phyloP scores from a whole-genome alignment of 2,113 vertebrate species.

The Polypterus bichir region DNA sequence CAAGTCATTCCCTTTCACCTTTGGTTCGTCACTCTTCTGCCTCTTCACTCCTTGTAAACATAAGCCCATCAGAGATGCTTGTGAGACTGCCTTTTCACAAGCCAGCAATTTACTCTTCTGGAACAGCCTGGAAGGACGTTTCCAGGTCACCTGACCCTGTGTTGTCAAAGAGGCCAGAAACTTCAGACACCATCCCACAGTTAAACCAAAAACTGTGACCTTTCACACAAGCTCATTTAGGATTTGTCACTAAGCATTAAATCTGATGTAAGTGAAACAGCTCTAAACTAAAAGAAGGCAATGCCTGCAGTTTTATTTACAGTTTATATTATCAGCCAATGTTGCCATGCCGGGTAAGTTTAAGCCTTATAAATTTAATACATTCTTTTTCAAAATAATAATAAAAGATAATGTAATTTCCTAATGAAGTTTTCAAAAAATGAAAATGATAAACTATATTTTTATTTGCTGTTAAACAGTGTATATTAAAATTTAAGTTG shows the following conservation, averaged over 20 bases:
- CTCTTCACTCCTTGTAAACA: conserved; percentile 24
- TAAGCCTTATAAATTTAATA: too few relatives aligned
- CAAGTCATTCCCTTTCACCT: conserved; percentile 37
- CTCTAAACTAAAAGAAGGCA: conserved; percentile 2
- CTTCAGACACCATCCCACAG: neutral
- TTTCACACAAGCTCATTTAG: conserved; percentile 21
- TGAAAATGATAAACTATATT: too few relatives aligned
- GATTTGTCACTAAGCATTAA: conserved; percentile 7
- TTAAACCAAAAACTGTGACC: conserved; percentile 17
- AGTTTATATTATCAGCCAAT: neutral
- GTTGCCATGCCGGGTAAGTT: neutral
- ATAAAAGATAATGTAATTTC: too few relatives aligned
- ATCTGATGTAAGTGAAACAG: conserved; percentile 12
- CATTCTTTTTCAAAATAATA: too few relatives aligned
- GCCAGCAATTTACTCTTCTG: conserved; percentile 25
- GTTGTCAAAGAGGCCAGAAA: conserved; percentile 22
- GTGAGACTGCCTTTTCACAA: conserved; percentile 21
- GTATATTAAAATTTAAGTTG: too few relatives aligned
- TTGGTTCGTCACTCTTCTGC: conserved; percentile 21
- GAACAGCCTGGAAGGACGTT: conserved; percentile 25
- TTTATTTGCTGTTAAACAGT: too few relatives aligned
- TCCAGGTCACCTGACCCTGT: conserved; percentile 22
- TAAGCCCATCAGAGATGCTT: conserved; percentile 17
- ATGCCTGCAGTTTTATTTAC: neutral
- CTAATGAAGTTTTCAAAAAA: too few relatives aligned